Conservation (phyloP, 1,140 invertebrate species). For the Doryteuthis pealeii region DNA sequence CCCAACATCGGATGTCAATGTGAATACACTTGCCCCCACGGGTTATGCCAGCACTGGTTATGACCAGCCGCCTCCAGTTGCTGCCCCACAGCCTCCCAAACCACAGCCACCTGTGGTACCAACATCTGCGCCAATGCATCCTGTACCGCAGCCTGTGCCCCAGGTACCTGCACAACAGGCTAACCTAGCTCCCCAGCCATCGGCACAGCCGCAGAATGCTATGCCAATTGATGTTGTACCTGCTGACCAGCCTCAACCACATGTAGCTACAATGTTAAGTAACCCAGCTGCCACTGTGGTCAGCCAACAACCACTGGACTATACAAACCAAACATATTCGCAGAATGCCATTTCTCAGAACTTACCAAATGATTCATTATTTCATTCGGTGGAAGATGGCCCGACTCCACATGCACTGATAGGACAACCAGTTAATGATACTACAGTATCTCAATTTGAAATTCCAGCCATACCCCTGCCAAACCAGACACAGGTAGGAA, state of each 20-base stretch:
- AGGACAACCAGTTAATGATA: constrained; percentile 30
- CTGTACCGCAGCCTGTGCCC: not conserved
- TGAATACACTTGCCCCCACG: constrained; percentile 18
- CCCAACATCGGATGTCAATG: constrained; percentile 22
- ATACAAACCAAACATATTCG: constrained; percentile 8
- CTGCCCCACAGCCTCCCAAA: constrained; percentile 13
- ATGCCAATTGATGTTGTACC: constrained; percentile 13
- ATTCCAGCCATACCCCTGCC: constrained; percentile 52
- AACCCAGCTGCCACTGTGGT: constrained; percentile 5
- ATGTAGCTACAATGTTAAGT: constrained; percentile 16
- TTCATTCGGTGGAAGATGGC: constrained; percentile 17
- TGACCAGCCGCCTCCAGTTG: constrained; percentile 17
- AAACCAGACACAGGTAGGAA: constrained; percentile 34
- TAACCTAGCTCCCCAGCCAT: not conserved
- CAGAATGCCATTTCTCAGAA: constrained; percentile 10
- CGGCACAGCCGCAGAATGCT: constrained; percentile 18
- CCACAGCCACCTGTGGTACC: constrained; percentile 20
- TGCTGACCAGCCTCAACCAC: constrained; percentile 8
- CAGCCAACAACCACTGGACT: constrained; percentile 11
- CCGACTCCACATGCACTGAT: constrained; percentile 23
- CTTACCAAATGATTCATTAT: constrained; percentile 19
- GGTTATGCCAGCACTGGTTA: constrained; percentile 15
- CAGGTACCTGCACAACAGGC: not conserved
- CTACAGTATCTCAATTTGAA: constrained; percentile 43
- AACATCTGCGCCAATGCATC: constrained; percentile 2